phyloP scores from a whole-genome alignment of 2,797 vertebrate genomes.

The Oryzias dopingdopingensis region DNA sequence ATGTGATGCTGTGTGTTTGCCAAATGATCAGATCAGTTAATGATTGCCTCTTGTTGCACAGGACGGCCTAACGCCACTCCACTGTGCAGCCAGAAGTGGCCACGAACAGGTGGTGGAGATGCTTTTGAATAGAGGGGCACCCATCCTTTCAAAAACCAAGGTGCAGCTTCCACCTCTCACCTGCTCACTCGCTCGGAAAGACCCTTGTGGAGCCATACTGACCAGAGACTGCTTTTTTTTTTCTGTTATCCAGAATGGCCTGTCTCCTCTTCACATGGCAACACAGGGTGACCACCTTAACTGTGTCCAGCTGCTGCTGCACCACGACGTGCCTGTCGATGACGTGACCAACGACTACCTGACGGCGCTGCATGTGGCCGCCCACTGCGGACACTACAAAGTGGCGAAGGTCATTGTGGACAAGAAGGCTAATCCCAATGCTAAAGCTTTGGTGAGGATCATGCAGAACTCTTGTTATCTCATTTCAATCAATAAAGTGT shows the following conservation, averaged over 20 bases:
- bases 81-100: conserved; percentile 93
- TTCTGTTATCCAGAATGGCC: conserved; percentile 81
- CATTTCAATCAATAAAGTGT: too few relatives aligned
- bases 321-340: conserved; percentile 94
- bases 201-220: fast-evolving
- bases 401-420: conserved; percentile 97
- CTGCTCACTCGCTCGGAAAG: too few relatives aligned
- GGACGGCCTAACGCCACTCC: conserved; percentile 94
- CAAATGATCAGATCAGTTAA: too few relatives aligned
- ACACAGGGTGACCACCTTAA: conserved; percentile 97
- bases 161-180: conserved; percentile 57
- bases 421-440: conserved; percentile 96
- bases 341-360: conserved; percentile 97
- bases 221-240: background rate
- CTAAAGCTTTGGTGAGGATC: conserved; percentile 92
- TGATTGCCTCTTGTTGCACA: conserved; percentile 44
- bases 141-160: conserved; percentile 97
- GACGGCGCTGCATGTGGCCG: conserved; percentile 94
- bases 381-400: conserved; percentile 98
- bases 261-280: conserved; percentile 97
- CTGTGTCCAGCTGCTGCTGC: conserved; percentile 95
- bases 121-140: conserved; percentile 92
- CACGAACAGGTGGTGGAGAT: conserved; percentile 97
- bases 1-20: too few relatives aligned
- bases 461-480: background rate